These are phyloP conservation scores for Hyalella azteca DNA, from an alignment of 2,888 invertebrate species.

Conservation along the genomic window DNA sequence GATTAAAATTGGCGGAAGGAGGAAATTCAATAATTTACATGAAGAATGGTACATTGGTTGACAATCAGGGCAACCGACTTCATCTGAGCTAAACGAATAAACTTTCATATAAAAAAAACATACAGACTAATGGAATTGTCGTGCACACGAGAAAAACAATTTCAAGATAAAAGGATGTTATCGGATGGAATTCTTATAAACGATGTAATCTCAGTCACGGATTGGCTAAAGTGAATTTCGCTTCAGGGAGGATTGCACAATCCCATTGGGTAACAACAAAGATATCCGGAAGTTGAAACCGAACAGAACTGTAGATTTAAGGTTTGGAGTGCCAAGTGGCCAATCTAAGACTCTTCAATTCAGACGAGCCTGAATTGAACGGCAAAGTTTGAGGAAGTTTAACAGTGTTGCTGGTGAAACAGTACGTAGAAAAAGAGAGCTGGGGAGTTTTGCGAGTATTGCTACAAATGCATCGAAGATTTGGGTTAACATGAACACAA, in stretches of 20 bases:
- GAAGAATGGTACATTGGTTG: too few relatives aligned
- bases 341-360: constrained; percentile 5
- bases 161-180: too few relatives aligned
- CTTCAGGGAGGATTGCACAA: neutral
- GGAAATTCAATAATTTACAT: too few relatives aligned
- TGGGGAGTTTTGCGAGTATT: neutral
- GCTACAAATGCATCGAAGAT: neutral
- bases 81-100: too few relatives aligned
- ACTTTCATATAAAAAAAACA: too few relatives aligned
- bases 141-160: too few relatives aligned
- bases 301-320: neutral
- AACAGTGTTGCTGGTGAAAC: neutral
- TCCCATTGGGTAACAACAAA: neutral
- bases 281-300: neutral
- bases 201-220: too few relatives aligned
- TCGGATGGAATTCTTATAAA: too few relatives aligned
- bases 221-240: neutral
- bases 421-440: neutral
- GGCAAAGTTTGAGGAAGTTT: constrained; percentile 5
- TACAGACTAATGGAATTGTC: too few relatives aligned
- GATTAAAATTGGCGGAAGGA: too few relatives aligned
- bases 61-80: too few relatives aligned
- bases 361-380: neutral
- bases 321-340: neutral
- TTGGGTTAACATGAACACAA: neutral